phyloP scores from a whole-genome alignment of 2,113 vertebrate genomes.

The Tragulus kanchil region DNA sequence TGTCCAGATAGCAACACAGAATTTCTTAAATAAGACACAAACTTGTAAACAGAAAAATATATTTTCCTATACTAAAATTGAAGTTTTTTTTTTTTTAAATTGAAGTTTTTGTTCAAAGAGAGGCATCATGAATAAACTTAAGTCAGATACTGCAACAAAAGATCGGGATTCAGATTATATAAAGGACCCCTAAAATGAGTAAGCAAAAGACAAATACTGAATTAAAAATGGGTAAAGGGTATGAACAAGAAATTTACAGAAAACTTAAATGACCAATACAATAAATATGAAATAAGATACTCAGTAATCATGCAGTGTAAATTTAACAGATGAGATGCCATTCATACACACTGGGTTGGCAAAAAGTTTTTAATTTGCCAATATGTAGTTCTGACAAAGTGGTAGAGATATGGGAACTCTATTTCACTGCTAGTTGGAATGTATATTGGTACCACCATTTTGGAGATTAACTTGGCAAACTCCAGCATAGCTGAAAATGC shows the following conservation, averaged over 20 bases:
- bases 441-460: background rate
- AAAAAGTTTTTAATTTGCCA: background rate
- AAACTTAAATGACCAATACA: conserved; percentile 34
- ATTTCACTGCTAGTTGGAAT: background rate
- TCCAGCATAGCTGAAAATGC: background rate
- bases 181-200: background rate
- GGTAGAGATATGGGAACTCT: background rate
- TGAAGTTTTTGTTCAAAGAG: conserved; percentile 31
- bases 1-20: background rate
- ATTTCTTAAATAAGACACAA: background rate
- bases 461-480: background rate
- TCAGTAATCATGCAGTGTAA: background rate
- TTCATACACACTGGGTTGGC: background rate
- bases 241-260: background rate
- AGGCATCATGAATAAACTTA: background rate
- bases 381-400: background rate
- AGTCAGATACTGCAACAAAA: background rate
- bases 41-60: conserved; percentile 9
- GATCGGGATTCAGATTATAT: background rate
- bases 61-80: conserved; percentile 39
- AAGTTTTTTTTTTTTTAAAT: conserved; percentile 27
- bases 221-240: background rate
- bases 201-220: background rate
- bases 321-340: conserved; percentile 9
- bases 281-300: conserved; percentile 20